These are phyloP conservation scores for Drosophila lacicola DNA, from an alignment of 2,888 invertebrate genomes.

Conservation along the genomic window DNA sequence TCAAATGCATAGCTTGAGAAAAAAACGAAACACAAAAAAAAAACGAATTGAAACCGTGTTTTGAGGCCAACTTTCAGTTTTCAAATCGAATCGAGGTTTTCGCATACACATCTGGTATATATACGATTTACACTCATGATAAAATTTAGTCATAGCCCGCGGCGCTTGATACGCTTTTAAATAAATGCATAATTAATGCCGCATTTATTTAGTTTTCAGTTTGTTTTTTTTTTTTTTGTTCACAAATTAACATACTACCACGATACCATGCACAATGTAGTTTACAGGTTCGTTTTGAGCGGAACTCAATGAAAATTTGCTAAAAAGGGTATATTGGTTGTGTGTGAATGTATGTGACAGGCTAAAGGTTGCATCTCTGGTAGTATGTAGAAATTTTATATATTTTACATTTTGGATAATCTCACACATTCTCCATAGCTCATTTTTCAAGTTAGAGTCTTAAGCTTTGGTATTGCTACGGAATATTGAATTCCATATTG, in stretches of 20 bases:
- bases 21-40: slow-evolving; percentile 3
- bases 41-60: slow-evolving; percentile 75
- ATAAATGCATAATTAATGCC: slow-evolving; percentile 74
- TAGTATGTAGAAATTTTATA: too few relatives aligned
- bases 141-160: slow-evolving; percentile 67
- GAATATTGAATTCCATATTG: too few relatives aligned
- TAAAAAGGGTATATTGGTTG: too few relatives aligned
- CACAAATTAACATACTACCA: slow-evolving; percentile 52
- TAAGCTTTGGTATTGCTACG: too few relatives aligned
- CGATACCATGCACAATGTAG: slow-evolving; percentile 41
- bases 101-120: slow-evolving; percentile 36
- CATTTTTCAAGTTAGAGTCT: too few relatives aligned
- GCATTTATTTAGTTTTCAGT: slow-evolving; percentile 27
- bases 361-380: too few relatives aligned
- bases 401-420: too few relatives aligned
- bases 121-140: slow-evolving; percentile 26
- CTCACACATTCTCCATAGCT: too few relatives aligned
- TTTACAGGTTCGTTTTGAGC: slow-evolving; percentile 6
- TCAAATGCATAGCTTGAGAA: slow-evolving; percentile 17
- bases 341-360: too few relatives aligned
- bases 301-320: too few relatives aligned
- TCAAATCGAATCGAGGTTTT: slow-evolving; percentile 71
- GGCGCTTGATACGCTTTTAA: slow-evolving; percentile 61
- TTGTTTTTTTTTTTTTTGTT: slow-evolving; percentile 4
- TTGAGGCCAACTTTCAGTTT: slow-evolving; percentile 84